Evolutionary conservation across 2,113 vertebrate genomes (phyloP).

Genomic region (Lynx canadensis): DNA sequence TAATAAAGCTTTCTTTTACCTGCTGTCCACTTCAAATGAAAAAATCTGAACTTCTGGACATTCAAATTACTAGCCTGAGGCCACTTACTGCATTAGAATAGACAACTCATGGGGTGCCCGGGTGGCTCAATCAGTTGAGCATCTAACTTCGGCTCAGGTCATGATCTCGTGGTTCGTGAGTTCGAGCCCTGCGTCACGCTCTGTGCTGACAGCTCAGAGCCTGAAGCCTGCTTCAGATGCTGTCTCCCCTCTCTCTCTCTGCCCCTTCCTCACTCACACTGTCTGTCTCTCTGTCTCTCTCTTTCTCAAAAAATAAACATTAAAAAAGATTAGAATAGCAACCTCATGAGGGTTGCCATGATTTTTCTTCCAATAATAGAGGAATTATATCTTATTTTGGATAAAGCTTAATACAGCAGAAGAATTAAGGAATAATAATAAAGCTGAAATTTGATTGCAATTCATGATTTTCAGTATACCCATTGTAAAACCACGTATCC

Average conservation of each 20-base stretch:
- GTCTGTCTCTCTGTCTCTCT: no score
- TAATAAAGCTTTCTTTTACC: background rate
- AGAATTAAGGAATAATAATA: background rate
- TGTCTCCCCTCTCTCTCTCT: no score
- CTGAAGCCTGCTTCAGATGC: no score
- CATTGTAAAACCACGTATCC: background rate
- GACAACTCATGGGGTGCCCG: background rate
- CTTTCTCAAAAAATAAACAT: no score
- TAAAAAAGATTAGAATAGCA: background rate
- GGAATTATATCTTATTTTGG: background rate
- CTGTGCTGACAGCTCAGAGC: no score
- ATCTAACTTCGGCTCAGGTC: no score
- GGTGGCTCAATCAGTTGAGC: no score
- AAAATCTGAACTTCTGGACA: background rate
- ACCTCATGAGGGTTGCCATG: background rate
- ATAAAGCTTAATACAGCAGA: background rate
- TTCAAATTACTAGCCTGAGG: background rate
- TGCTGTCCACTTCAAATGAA: background rate
- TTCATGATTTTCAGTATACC: background rate
- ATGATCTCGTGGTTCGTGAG: no score
- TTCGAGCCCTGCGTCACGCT: no score
- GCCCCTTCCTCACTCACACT: no score
- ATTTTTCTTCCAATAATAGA: background rate
- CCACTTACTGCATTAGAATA: background rate
- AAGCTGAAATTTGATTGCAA: background rate